These are phyloP conservation scores for Emydocephalus ijimae DNA, from an alignment of 2,113 vertebrate genomes.

Conservation along the genomic window DNA sequence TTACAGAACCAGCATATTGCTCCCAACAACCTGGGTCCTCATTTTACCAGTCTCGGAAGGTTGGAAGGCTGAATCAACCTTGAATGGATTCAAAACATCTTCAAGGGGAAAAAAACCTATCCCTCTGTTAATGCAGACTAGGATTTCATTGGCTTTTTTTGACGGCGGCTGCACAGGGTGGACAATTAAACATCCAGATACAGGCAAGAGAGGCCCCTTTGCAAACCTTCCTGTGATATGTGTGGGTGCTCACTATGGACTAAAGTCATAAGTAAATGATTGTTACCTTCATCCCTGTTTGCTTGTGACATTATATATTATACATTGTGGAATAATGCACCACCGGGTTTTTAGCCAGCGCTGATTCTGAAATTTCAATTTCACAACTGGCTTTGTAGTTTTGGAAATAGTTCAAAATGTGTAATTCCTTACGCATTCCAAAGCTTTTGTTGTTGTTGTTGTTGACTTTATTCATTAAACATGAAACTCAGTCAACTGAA, in stretches of 20 bases:
- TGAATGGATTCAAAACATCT: no score
- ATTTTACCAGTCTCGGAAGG: no score
- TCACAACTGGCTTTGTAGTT: not conserved
- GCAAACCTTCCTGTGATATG: not conserved
- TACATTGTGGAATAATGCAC: not conserved
- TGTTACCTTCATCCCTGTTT: not conserved
- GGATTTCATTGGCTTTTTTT: not conserved
- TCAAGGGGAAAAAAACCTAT: no score
- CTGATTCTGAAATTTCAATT: not conserved
- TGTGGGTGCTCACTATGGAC: not conserved
- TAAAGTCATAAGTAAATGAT: not conserved
- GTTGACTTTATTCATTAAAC: no score
- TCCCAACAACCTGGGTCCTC: no score
- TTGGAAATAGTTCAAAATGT: not conserved
- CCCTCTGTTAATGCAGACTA: not conserved
- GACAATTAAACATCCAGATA: not conserved
- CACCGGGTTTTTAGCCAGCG: not conserved
- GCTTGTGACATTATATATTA: not conserved
- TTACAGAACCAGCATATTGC: no score
- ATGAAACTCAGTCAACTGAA: no score
- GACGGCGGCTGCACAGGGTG: accelerated
- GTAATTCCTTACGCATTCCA: not conserved
- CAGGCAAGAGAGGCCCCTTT: not conserved
- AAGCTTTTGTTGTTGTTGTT: not conserved
- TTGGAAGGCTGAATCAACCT: no score